Base-by-base conservation (phyloP, 1,140 invertebrate genomes). In the Solenopsis invicta region DNA sequence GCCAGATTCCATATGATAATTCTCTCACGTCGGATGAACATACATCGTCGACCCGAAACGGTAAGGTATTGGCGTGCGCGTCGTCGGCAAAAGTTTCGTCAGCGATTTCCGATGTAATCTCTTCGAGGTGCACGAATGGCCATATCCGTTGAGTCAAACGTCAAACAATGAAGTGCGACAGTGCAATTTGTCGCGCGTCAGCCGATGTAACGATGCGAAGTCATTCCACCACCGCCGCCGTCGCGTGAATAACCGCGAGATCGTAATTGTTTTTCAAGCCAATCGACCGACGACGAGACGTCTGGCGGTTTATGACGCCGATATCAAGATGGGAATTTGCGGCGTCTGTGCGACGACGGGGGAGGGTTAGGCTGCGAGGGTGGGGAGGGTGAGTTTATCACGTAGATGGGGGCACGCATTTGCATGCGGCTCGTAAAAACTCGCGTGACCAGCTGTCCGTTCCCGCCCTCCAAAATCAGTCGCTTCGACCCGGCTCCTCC, bases 391-490 rank as follows among this genome's bases (percentile, higher is more conserved):
- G 48, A 45, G 64, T 80, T 76, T 90, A 88, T 88, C 90, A 74
- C 59, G 41, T 56, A 74, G 76, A 88, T 48, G 29, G 62, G 48
- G 67, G 45, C 54, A 16, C 21, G 37, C 78, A 87, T 92, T 92
- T 87, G 78, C 91, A 91, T 90, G 81, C 56, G 52, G n/a, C 76
- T 87, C 82, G 84, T 90, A 91, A 90, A 91, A 92, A 88, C 52
- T 91, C 86, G 89, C 87, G 87, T 90, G 91, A 91, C 91, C 89
- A 85, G 76, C 74, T 86, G 88, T 77, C 71, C 45, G 62, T 54
- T 62, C 34, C 69, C 80, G 54, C 85, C 87, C 75, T 88, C 90
- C 74, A 90, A 78, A 74, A 74, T 61, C 56, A 74, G 56, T 66
- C 87, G n/a, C 54, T 48, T 41, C 52, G 59, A 71, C 34, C 45